These are phyloP conservation scores for Morelia viridis DNA, from an alignment of 2,797 vertebrate species.

Conservation along the genomic window DNA sequence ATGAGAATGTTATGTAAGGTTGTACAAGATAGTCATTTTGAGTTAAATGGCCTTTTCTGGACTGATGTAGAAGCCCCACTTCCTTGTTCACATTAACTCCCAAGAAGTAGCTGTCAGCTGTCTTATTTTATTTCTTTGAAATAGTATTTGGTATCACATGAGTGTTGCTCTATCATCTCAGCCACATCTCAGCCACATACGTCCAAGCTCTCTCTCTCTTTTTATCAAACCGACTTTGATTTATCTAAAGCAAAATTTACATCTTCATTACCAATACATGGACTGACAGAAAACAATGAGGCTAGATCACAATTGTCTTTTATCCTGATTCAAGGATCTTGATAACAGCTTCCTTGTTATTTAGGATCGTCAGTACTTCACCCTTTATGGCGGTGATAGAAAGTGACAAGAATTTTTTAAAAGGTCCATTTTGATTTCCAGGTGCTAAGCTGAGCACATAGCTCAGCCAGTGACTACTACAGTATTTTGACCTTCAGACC, in stretches of 20 bases:
- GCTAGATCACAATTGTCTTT: constrained; percentile 40
- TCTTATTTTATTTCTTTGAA: neutral
- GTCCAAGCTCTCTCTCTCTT: constrained; percentile 33
- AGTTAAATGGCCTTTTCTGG: neutral
- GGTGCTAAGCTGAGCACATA: constrained; percentile 49
- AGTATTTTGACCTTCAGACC: constrained; percentile 64
- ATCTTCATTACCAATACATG: neutral
- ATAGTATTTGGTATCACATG: constrained; percentile 4
- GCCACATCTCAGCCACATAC: constrained; percentile 31
- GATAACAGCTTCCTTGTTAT: constrained; percentile 51
- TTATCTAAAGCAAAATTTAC: neutral
- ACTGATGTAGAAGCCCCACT: neutral
- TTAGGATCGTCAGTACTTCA: constrained; percentile 40
- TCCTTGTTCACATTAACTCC: too few relatives aligned
- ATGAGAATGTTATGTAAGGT: neutral
- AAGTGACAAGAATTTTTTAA: constrained; percentile 38
- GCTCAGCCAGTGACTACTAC: constrained; percentile 67
- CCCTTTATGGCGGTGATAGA: neutral
- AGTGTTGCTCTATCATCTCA: neutral
- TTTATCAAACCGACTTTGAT: constrained; percentile 56
- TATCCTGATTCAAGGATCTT: constrained; percentile 56
- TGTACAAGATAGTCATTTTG: neutral
- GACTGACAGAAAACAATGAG: neutral
- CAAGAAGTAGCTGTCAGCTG: neutral
- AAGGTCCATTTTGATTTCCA: constrained; percentile 55